Evolutionary conservation across 2,113 vertebrate genomes (phyloP), one percentile per base, ranked within the genome.

Genomic region (Notiomystis cincta): DNA sequence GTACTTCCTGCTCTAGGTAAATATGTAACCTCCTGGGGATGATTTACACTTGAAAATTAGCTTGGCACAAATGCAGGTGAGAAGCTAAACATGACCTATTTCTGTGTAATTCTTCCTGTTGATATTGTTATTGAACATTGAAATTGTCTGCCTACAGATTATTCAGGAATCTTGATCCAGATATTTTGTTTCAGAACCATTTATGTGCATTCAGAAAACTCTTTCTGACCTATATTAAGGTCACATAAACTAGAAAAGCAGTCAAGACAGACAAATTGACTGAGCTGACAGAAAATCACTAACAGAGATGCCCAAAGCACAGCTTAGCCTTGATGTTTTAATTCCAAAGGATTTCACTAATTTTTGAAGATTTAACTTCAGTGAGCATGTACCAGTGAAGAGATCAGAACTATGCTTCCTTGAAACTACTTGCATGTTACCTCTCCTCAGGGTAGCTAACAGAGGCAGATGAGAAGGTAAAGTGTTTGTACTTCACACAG

Each of bases 21-120:
- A 50, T 79, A 82, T 3, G 30, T 38, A 90, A 53, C 7, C 24
- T 75, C 56, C 62, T 31, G 70, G 48, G 47, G 30, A 83, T 37
- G 31, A 82, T 71, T 78, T 78, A 65, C 27, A 23, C 67, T 90
- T 92, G 28, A 71, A 94, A 91, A 94, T 83, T 64, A 82, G 9
- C 42, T 89, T 92, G 47, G 48, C 37, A 81, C 5, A 73, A 90
- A 56, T 47, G 11, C 30, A 91, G 15, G 65, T 33, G 25, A 48
- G 22, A 83, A 86, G 44, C 20, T 54, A 65, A 90, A 60, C 7
- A 45, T 24, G 53, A 69, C 57, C 4, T 80, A 44, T 61, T 84
- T 71, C 42, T 64, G 37, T 67, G 15, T 64, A 78, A 89, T 78
- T 89, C 51, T 19, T 44, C 24, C 45, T 56, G 28, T 64, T 58